Evolutionary conservation across 2,888 invertebrate species (phyloP).

Genomic region (Trichopria drosophilae): DNA sequence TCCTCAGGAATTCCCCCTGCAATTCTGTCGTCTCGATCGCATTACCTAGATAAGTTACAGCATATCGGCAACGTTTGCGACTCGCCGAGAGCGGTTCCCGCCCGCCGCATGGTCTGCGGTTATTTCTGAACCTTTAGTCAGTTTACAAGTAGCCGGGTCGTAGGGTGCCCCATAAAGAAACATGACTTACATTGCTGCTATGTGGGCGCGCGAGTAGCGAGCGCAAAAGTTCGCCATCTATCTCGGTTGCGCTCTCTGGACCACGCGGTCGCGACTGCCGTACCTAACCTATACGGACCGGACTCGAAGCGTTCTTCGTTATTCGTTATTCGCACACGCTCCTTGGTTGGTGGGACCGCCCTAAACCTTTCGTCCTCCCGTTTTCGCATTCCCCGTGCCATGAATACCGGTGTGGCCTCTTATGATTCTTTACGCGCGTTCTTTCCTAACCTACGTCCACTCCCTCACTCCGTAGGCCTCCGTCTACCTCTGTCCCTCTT

Average conservation of each 20-base stretch:
- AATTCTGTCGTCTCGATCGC: constrained; percentile 40
- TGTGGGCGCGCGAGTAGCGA: constrained; percentile 50
- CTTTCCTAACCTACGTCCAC: constrained; percentile 38
- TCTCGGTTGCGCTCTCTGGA: constrained; percentile 41
- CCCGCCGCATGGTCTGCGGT: constrained; percentile 39
- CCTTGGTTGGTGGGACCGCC: constrained; percentile 29
- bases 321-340: constrained; percentile 32
- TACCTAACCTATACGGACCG: no score
- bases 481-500: no score
- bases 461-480: no score
- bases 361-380: constrained; percentile 29
- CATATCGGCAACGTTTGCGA: constrained; percentile 30
- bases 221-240: constrained; percentile 50
- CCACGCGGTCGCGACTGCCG: no score
- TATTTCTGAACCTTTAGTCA: constrained; percentile 56
- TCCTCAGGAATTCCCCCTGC: constrained; percentile 30
- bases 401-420: constrained; percentile 37
- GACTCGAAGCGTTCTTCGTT: constrained; percentile 23
- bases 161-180: constrained; percentile 55
- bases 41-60: constrained; percentile 44
- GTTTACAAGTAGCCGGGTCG: constrained; percentile 57
- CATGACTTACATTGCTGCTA: constrained; percentile 56
- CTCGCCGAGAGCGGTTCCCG: constrained; percentile 29
- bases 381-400: constrained; percentile 36
- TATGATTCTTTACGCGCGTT: constrained; percentile 41